Conservation (phyloP, 2,113 vertebrate genomes). For the Donacobius atricapilla region DNA sequence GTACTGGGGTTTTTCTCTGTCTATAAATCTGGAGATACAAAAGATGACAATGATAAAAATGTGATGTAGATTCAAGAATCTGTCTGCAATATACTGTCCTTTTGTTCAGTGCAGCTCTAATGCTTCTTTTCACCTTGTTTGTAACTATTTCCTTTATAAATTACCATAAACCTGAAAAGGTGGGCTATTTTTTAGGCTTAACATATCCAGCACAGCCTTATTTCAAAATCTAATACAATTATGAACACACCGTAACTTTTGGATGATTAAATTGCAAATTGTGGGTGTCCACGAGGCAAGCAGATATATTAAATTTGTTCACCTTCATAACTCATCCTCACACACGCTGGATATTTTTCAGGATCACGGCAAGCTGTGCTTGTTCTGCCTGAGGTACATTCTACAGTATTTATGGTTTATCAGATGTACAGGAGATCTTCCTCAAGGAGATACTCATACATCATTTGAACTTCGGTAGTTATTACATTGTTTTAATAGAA, state of each 20-base stretch:
- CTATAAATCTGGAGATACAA: not conserved
- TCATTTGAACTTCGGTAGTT: constrained; percentile 43
- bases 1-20: not conserved
- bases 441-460: constrained; percentile 65
- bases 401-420: constrained; percentile 62
- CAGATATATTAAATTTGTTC: constrained; percentile 51
- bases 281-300: constrained; percentile 62
- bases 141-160: constrained; percentile 6
- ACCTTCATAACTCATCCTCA: constrained; percentile 53
- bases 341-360: not conserved
- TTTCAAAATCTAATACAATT: constrained; percentile 70
- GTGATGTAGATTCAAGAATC: not conserved
- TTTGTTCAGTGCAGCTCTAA: not conserved
- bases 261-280: constrained; percentile 75
- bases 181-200: not conserved
- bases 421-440: constrained; percentile 58
- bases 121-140: not conserved
- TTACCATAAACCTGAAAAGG: constrained; percentile 30
- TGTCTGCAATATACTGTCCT: not conserved
- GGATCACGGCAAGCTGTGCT: constrained; percentile 27
- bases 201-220: constrained; percentile 31
- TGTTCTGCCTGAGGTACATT: constrained; percentile 10
- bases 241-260: constrained; percentile 53
- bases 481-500: constrained; percentile 57
- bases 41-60: not conserved